Evolutionary conservation across 1,140 invertebrate species (phyloP), one percentile per base, ranked within the genome.

Genomic region (Aphaenogaster rudis): DNA sequence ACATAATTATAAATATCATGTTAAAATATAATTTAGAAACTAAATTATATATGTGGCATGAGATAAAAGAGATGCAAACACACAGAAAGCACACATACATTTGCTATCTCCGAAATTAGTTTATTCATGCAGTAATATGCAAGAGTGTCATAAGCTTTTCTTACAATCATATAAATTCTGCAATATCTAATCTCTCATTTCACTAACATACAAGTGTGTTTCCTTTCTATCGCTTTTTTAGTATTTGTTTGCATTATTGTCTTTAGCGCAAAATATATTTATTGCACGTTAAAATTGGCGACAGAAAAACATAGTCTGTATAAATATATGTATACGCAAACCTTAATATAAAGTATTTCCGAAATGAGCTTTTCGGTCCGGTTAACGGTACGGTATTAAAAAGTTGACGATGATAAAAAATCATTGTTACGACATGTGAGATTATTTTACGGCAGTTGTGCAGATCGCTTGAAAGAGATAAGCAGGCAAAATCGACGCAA

Each of bases 351-450:
- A 79, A 79, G 28, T 17, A 17, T 66, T 79, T 79, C 42, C 11
- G 45, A 79, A 66, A 66, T 79, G 45, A 50, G 3, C 28, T 50
- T 66, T 79, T 66, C 17, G 33, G 28, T 64, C 76, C 5, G 15
- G 33, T 52, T 33, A 28, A 6, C 39, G 15, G 0, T 48, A 50
- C 28, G 8, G 71, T 54, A 74, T 36, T 79, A 66, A 79, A 79
- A 79, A 45, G 28, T 64, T 50, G 42, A 50, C 11, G 17, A 63
- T 63, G 74, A 77, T 28, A n/a, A 13, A 80, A 36, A 67, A n/a
- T 7, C 13, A 48, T 33, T 64, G 61, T 80, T 67, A 67, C 15
- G 3, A 4, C 9, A 28, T 54, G 78, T 48, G 36, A 80, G 15
- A 80, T 69, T 69, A 80, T 80, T 69, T 69, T 5, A 8, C 28